phyloP scores from a whole-genome alignment of 1,140 invertebrate genomes.

The Drosophila sturtevanti region DNA sequence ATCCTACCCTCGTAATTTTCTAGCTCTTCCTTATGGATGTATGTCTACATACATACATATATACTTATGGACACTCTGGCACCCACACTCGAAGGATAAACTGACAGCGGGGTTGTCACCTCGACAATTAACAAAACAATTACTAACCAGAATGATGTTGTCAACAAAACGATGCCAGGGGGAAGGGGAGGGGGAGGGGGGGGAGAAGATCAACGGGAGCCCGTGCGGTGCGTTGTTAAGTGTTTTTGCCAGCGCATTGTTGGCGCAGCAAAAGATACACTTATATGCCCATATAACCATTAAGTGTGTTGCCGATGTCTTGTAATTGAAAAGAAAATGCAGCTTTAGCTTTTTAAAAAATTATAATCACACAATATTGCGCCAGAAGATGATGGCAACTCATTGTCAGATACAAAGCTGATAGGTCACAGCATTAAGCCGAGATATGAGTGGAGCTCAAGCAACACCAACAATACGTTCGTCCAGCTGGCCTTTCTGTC shows the following conservation, averaged over 20 bases:
- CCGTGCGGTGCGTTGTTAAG: conserved; percentile 48
- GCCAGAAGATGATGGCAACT: conserved; percentile 40
- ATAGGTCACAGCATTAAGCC: conserved; percentile 74
- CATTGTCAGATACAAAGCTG: conserved; percentile 61
- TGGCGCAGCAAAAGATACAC: conserved; percentile 49
- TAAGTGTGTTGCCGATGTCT: conserved; percentile 39
- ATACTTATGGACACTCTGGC: conserved; percentile 21
- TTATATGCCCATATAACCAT: conserved; percentile 45
- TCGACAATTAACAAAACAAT: conserved; percentile 77
- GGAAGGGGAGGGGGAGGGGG: neutral
- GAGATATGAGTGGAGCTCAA: conserved; percentile 33
- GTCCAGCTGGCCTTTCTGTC: conserved; percentile 16
- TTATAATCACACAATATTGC: conserved; percentile 79
- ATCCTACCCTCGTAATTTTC: conserved; percentile 29
- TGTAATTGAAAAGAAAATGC: conserved; percentile 74
- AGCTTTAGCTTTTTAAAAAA: conserved; percentile 80
- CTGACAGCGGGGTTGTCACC: conserved; percentile 41
- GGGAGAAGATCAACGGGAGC: neutral
- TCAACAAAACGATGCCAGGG: neutral
- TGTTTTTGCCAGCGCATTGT: conserved; percentile 61
- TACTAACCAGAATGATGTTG: conserved; percentile 46
- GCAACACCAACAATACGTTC: conserved; percentile 42
- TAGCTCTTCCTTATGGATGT: conserved; percentile 35
- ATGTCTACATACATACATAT: neutral
- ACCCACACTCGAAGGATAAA: conserved; percentile 16